A percentile compares a stretch with the other conserved stretches of the same genome.
Conservation (phyloP, 2,797 vertebrate genomes). For the Sarcophilus harrisii region DNA sequence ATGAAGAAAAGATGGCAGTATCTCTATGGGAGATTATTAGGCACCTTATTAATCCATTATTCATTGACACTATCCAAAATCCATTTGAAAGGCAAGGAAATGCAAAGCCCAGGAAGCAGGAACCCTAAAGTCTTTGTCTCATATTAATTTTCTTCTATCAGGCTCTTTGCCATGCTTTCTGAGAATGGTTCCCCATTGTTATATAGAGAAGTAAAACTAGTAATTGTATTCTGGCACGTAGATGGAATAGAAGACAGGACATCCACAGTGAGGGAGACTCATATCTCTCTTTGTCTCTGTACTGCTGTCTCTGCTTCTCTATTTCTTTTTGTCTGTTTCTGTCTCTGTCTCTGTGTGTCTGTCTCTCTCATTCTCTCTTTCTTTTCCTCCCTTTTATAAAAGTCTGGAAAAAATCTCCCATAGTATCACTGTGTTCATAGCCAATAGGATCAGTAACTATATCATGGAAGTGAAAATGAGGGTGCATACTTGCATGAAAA, state of each 20-base stretch:
- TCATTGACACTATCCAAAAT: too few relatives aligned
- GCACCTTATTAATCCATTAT: not conserved
- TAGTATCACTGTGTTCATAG: too few relatives aligned
- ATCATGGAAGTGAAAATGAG: not conserved
- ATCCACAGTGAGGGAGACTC: not conserved
- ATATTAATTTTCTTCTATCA: not conserved
- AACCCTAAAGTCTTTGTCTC: not conserved
- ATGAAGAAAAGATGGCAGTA: not conserved
- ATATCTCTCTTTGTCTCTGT: too few relatives aligned
- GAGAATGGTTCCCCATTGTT: not conserved
- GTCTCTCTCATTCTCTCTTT: not conserved
- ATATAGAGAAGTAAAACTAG: not conserved
- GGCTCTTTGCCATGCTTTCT: not conserved
- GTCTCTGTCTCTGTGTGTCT: too few relatives aligned
- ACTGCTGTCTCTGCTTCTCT: too few relatives aligned
- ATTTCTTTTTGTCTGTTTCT: too few relatives aligned
- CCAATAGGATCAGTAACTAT: not conserved
- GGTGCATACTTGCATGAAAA: too few relatives aligned
- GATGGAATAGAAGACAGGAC: not conserved
- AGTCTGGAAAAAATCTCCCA: not conserved
- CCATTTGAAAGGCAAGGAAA: slow-evolving; percentile 11
- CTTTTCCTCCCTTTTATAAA: not conserved
- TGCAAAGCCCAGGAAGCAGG: not conserved
- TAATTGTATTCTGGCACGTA: not conserved
- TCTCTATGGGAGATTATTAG: not conserved